phyloP scores from a whole-genome alignment of 2,888 invertebrate species.

The Panopea generosa region DNA sequence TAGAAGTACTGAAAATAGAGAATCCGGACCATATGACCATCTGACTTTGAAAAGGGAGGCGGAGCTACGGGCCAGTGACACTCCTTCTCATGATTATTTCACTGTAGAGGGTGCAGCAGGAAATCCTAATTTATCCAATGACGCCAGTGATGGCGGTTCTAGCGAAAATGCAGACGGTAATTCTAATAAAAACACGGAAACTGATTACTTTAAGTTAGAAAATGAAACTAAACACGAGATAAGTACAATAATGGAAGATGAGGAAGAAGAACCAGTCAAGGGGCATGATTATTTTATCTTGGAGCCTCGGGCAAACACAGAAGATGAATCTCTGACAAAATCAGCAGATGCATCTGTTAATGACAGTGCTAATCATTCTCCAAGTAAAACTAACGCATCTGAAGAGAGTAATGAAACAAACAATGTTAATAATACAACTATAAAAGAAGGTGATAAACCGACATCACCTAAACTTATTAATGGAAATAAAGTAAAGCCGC shows the following conservation, averaged over 20 bases:
- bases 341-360: neutral
- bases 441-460: neutral
- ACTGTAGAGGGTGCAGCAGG: slow-evolving; percentile 19
- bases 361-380: slow-evolving; percentile 10
- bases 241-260: slow-evolving; percentile 27
- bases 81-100: slow-evolving; percentile 60
- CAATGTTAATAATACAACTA: no score
- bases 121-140: no score
- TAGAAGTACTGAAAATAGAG: slow-evolving; percentile 28
- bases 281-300: slow-evolving; percentile 60
- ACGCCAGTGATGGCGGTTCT: no score
- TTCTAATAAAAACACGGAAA: neutral
- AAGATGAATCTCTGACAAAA: slow-evolving; percentile 3
- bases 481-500: slow-evolving; percentile 13
- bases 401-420: no score
- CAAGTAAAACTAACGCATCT: slow-evolving; percentile 10
- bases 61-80: neutral
- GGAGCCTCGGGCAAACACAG: slow-evolving; percentile 50
- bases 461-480: slow-evolving; percentile 15
- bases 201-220: slow-evolving; percentile 33
- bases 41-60: slow-evolving; percentile 26
- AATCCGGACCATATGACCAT: slow-evolving; percentile 56
- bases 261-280: slow-evolving; percentile 28
- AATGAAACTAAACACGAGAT: slow-evolving; percentile 34
- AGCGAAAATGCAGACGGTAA: neutral